Base-by-base conservation (phyloP, 2,113 vertebrate genomes). In the Bettongia penicillata region DNA sequence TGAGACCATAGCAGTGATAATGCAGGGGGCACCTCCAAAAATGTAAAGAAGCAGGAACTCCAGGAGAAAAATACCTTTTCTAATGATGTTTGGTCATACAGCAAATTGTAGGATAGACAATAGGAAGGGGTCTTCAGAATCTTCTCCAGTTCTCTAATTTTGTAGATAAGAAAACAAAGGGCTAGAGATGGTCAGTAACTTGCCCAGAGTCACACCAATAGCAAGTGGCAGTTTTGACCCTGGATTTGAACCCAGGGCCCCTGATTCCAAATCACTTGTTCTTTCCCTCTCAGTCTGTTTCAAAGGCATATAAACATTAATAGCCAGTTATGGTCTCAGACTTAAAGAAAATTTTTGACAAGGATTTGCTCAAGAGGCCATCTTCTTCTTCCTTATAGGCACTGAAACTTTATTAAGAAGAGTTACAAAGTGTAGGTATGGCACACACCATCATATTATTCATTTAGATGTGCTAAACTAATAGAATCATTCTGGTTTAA, bases 51-150 rank as follows among this genome's bases (percentile, higher is more conserved):
- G 22, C 48, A 57, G 51, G 49, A 14, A 48, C 48, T 48, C 48
- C 48, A 48, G 31, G 93, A 43, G 68, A 94, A 53, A 8, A 61
- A 93, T 43, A 47, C 19, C 61, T 94, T 96, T 93, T 14, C 90
- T 61, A 92, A 0, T 96, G 77, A 92, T 53, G 48, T 47, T 93
- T 53, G 0, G 3, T 26, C 61, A 92, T 90, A 1, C 19, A 37
- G 31, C 61, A 77, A 77, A 77, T n/a, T n/a, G 4, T 19, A 77
- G 57, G 31, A 68, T 68, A 37, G 9, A 68, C 2, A 68, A 37
- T n/a, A 37, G 16, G 61, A 77, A n/a, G 5, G 14, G 14, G 31
- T 19, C 31, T 77, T 77, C 12, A 77, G 14, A 77, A 19, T 37
- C 61, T 68, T n/a, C 12, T n/a, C 7, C 61, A 77, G 0, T 77